These are phyloP conservation scores for Sebastes wilsoni DNA, from an alignment of 2,797 vertebrate species.

Conservation along the genomic window DNA sequence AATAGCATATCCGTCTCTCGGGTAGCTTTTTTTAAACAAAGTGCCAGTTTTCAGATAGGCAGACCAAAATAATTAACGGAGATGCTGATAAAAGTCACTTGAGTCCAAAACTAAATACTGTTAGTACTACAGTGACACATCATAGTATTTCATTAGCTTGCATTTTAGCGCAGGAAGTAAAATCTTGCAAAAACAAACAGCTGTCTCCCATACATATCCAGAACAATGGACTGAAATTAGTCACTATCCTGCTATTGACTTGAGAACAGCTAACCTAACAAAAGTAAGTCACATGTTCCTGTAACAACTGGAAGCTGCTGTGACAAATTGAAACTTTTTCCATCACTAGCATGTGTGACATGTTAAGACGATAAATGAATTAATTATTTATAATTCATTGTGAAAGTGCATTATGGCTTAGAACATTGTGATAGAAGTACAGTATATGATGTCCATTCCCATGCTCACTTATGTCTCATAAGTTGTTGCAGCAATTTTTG, in stretches of 20 bases:
- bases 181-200: constrained; percentile 8
- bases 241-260: constrained; percentile 19
- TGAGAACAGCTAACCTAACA: constrained; percentile 5
- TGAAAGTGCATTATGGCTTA: too few relatives aligned
- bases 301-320: background rate
- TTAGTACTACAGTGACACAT: background rate
- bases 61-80: background rate
- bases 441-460: too few relatives aligned
- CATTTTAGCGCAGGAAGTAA: background rate
- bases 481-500: too few relatives aligned
- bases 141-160: background rate
- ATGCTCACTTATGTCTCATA: too few relatives aligned
- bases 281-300: background rate
- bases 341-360: background rate
- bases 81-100: background rate
- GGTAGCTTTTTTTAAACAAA: background rate
- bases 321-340: background rate
- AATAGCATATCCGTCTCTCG: background rate
- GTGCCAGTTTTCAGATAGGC: background rate
- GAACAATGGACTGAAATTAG: constrained; percentile 14
- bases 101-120: background rate
- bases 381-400: too few relatives aligned
- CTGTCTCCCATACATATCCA: background rate
- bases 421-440: too few relatives aligned
- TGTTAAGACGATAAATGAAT: background rate